These are phyloP conservation scores for Petaurus breviceps DNA, from an alignment of 2,113 vertebrate genomes.

Conservation along the genomic window DNA sequence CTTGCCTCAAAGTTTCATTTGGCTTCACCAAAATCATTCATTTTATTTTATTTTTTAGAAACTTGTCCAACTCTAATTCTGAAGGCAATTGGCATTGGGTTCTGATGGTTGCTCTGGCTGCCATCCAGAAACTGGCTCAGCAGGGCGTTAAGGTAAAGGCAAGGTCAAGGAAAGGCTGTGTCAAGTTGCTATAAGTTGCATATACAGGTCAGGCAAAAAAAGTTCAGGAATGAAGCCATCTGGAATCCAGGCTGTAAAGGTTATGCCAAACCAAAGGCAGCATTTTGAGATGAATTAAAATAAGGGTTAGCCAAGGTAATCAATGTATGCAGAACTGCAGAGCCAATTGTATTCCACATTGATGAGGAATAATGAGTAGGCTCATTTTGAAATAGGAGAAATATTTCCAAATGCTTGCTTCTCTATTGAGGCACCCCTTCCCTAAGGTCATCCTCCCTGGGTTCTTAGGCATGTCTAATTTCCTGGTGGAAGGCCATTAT, in stretches of 20 bases:
- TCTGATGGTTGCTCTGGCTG: not conserved
- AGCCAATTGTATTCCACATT: not conserved
- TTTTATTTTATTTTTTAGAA: not conserved
- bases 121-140: not conserved
- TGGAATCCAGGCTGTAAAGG: not conserved
- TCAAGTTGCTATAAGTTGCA: not conserved
- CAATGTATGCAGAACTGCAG: not conserved
- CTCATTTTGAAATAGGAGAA: not conserved
- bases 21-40: not conserved
- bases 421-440: not conserved
- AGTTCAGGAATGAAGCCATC: not conserved
- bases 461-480: not conserved
- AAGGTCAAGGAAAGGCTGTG: not conserved
- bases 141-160: not conserved
- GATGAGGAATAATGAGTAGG: not conserved
- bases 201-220: not conserved
- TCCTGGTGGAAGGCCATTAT: not conserved
- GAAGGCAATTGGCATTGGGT: not conserved
- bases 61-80: not conserved
- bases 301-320: not conserved
- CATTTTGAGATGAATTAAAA: not conserved
- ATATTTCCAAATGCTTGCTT: not conserved
- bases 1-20: slow-evolving; percentile 3
- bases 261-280: not conserved
- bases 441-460: not conserved